Evolutionary conservation across 2,888 invertebrate genomes (phyloP).

Genomic region (Drosophila mulleri): DNA sequence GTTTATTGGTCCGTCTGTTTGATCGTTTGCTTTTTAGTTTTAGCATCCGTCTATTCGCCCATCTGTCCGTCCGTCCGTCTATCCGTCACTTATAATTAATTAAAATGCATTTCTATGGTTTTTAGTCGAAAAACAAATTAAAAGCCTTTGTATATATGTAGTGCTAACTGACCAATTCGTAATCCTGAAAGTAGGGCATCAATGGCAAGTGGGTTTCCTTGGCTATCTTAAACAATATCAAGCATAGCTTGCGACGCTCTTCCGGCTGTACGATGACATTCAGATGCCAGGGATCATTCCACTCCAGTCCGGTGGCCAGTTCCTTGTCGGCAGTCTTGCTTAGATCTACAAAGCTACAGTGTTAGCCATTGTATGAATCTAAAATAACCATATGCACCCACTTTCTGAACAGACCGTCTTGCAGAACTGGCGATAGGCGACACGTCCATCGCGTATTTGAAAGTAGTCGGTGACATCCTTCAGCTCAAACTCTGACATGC

Average conservation of each 20-base stretch:
- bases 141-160: neutral
- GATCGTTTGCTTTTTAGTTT: no score
- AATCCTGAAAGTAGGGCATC: slow-evolving; percentile 87
- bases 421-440: slow-evolving; percentile 91
- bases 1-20: no score
- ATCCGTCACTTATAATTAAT: no score
- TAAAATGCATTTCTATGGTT: no score
- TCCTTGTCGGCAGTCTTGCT: slow-evolving; percentile 72
- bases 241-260: slow-evolving; percentile 88
- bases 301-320: slow-evolving; percentile 87
- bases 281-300: slow-evolving; percentile 90
- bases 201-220: slow-evolving; percentile 88
- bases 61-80: no score
- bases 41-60: neutral
- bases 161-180: slow-evolving; percentile 80
- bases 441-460: slow-evolving; percentile 91
- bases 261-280: slow-evolving; percentile 89
- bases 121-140: neutral
- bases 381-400: slow-evolving; percentile 38
- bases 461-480: slow-evolving; percentile 91
- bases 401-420: slow-evolving; percentile 87
- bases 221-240: slow-evolving; percentile 91
- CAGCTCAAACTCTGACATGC: slow-evolving; percentile 90
- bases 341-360: slow-evolving; percentile 58
- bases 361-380: neutral